Base-by-base conservation (phyloP, 2,888 invertebrate species). In the Mimumesa dahlbomi region DNA sequence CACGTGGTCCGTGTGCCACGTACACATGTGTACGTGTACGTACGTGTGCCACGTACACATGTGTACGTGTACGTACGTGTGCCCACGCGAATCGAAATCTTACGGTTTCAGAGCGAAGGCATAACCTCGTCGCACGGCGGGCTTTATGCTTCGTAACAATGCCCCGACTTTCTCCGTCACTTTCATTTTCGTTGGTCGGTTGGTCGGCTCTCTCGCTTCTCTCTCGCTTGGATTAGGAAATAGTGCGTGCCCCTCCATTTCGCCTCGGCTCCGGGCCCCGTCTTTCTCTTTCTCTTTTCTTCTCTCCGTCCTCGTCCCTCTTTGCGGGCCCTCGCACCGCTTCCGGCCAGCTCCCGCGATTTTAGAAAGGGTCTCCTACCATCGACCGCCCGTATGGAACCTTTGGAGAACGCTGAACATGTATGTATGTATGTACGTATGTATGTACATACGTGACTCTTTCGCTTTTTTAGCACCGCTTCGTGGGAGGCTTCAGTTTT, bases 101-200 rank as follows among this genome's bases (percentile, higher is more conserved):
- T 49, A 63, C 62, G 57, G 68, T 75, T 65, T 70, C 65, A 53
- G 50, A 63, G 66, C 45, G 43, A 34, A 59, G 59, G 69, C 49
- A 48, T 38, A 73, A 66, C 54, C 58, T 68, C 70, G 72, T 75
- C 72, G 65, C 82, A 79, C 79, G 77, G 66, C 76, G 80, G 77
- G 80, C 83, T 84, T 84, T 81, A 84, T 82, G 83, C 87, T 84
- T 85, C 84, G 88, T 88, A 89, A 89, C 88, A 89, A 89, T 89
- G 81, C 85, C 83, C 83, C 84, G 71, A 89, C 89, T 89, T 89
- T 88, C 88, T 88, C 89, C 88, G 84, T 88, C 87, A 88, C 89
- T 89, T 89, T 89, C 89, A 86, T 88, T 89, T 88, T 88, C 87
- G 88, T 87, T 87, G 84, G 83, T 85, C 83, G 82, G 80, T 66